Base-by-base conservation (phyloP, 2,113 vertebrate genomes). In the Chloropsis cyanopogon region DNA sequence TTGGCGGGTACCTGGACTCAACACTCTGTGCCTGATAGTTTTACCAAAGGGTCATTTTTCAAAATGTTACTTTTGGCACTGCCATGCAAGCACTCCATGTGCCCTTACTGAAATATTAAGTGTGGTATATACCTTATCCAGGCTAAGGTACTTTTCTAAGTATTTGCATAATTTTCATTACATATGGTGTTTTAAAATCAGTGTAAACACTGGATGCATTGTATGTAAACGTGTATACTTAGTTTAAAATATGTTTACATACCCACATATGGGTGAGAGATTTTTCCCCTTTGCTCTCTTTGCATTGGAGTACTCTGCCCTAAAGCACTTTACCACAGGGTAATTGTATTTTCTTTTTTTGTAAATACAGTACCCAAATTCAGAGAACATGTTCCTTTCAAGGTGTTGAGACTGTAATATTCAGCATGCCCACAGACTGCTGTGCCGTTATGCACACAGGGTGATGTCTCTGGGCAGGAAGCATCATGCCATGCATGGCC, bases 21-120 rank as follows among this genome's bases (percentile, higher is more conserved):
- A 39, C 50, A 44, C 42, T 46, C 82, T 4, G 19, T 75, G 24
- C 77, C 57, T 82, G 72, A 90, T 69, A 80, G 33, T 94, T 97
- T 93, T 88, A 93, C 91, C 19, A 1, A 84, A 90, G 80, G 52
- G 52, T 97, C 86, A n/a, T 94, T 96, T 98, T 97, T 96, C 94
- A 92, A 95, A 94, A 95, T 90, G 93, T 96, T 97, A 60, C 53
- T 5, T 89, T 96, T 97, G 97, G 96, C 97, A 89, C 59, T 50
- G 53, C 76, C 39, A 11, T 60, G 24, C 83, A 73, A 84, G 83
- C 84, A 41, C 84, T 84, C 82, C 93, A 37, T 86, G 59, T 88
- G 86, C 87, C 75, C 81, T 89, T 90, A 83, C 29, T 96, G 92
- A 91, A 97, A 92, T 96, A 86, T 79, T 65, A 86, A 93, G 82